A percentile compares a stretch with the other conserved stretches of the same genome.
Evolutionary conservation across 1,140 invertebrate species (phyloP).

Genomic region (Bathynomus jamesi): DNA sequence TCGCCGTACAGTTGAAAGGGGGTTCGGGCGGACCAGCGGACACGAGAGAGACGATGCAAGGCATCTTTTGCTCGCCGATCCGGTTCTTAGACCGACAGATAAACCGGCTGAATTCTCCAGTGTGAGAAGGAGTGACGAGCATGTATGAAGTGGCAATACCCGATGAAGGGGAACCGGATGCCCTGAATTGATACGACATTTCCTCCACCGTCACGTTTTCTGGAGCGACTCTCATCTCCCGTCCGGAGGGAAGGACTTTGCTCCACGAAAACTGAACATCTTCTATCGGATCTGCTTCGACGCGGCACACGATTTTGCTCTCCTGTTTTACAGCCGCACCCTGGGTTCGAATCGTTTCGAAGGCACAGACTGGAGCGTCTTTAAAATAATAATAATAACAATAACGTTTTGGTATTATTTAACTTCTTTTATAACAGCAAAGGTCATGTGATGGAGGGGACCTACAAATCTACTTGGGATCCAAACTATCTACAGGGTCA

Average conservation of each 20-base stretch:
- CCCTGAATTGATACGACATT: background rate
- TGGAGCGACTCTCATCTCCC: background rate
- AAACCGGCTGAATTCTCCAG: background rate
- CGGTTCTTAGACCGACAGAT: constrained; percentile 7
- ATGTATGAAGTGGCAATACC: constrained; percentile 4
- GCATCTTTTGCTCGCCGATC: constrained; percentile 6
- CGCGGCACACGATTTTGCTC: background rate
- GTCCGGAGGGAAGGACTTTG: background rate
- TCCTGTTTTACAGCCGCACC: background rate
- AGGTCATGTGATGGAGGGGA: too few relatives aligned
- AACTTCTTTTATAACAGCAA: too few relatives aligned
- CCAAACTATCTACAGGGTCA: too few relatives aligned
- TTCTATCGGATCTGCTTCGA: background rate
- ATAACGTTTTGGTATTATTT: too few relatives aligned
- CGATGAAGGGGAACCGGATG: background rate
- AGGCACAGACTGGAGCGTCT: background rate
- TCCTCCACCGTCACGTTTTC: background rate
- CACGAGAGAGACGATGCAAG: constrained; percentile 3
- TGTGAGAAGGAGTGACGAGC: constrained; percentile 2
- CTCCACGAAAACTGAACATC: background rate
- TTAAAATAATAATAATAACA: too few relatives aligned
- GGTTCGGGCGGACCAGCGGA: constrained; percentile 13
- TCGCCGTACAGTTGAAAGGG: constrained; percentile 6
- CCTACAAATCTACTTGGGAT: too few relatives aligned
- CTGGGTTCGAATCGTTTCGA: background rate